Percentiles rank a stretch among this genome's conserved stretches.
phyloP scores from a whole-genome alignment of 1,140 invertebrate species.

The Hermetia illucens region DNA sequence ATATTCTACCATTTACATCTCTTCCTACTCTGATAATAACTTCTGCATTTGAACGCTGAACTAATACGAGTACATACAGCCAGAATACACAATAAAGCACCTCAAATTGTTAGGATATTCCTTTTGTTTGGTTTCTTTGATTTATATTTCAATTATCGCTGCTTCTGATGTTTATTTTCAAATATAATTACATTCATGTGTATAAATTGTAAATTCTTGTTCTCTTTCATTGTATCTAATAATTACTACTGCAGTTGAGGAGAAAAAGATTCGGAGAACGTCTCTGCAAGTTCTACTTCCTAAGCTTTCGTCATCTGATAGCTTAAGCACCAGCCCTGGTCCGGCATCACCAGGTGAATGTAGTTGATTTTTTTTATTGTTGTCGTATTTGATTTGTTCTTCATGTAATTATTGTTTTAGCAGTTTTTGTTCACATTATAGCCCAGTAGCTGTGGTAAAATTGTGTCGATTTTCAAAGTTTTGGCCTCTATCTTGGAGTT shows the following conservation, averaged over 20 bases:
- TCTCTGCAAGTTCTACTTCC: constrained; percentile 31
- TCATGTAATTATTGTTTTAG: not conserved
- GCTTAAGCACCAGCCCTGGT: constrained; percentile 36
- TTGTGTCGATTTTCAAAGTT: not conserved
- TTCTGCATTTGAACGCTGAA: too few relatives aligned
- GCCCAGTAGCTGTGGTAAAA: not conserved
- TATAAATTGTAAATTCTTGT: not conserved
- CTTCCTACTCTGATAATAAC: too few relatives aligned
- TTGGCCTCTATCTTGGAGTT: too few relatives aligned
- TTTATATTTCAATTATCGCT: not conserved
- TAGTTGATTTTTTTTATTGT: not conserved
- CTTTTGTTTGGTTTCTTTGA: not conserved
- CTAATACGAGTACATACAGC: not conserved
- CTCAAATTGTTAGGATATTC: not conserved
- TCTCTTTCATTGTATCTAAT: too few relatives aligned
- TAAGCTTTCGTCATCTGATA: constrained; percentile 36
- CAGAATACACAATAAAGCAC: not conserved
- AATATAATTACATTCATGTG: not conserved
- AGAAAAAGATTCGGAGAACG: constrained; percentile 17
- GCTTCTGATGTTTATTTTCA: not conserved
- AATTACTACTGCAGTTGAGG: not conserved
- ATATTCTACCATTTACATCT: too few relatives aligned
- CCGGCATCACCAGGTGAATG: constrained; percentile 35
- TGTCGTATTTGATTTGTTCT: not conserved
- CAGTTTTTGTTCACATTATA: too few relatives aligned